These are phyloP conservation scores for Trichacis sp. DNA, from an alignment of 2,888 invertebrate species.

Conservation along the genomic window DNA sequence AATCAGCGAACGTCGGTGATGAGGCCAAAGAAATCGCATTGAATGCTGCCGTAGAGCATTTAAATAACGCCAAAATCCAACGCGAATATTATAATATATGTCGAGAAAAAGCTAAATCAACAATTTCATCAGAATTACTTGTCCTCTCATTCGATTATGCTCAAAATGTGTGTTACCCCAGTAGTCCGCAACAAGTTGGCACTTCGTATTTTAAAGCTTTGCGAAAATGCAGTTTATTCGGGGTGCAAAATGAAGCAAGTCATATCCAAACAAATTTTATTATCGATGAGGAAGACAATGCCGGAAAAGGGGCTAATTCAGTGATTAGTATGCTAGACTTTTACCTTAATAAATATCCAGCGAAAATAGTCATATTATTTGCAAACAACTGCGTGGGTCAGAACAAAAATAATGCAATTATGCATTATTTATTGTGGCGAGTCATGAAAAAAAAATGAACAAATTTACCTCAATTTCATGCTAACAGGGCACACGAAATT, in stretches of 20 bases:
- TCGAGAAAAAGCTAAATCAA: no score
- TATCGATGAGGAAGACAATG: slow-evolving; percentile 4
- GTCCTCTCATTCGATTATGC: slow-evolving; percentile 3
- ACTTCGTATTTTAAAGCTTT: slow-evolving; percentile 5
- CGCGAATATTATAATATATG: no score
- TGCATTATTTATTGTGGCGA: slow-evolving; percentile 2
- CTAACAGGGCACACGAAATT: slow-evolving; percentile 7
- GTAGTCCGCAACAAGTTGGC: neutral
- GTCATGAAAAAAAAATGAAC: no score
- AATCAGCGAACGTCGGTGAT: no score
- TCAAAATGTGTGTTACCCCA: neutral
- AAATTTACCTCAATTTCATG: slow-evolving; percentile 6
- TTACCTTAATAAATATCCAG: neutral
- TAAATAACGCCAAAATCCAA: no score
- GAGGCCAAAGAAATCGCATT: no score
- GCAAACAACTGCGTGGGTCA: neutral
- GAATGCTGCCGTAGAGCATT: no score
- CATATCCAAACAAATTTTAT: neutral
- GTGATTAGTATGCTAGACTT: slow-evolving; percentile 11
- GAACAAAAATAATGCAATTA: slow-evolving; percentile 6
- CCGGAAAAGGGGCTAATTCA: slow-evolving; percentile 5
- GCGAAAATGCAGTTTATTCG: neutral
- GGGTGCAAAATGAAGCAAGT: neutral
- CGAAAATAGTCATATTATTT: neutral
- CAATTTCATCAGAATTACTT: no score